Percentiles rank a stretch among this genome's conserved stretches.
phyloP scores from a whole-genome alignment of 1,140 invertebrate species.

The Leptinotarsa lineolata region DNA sequence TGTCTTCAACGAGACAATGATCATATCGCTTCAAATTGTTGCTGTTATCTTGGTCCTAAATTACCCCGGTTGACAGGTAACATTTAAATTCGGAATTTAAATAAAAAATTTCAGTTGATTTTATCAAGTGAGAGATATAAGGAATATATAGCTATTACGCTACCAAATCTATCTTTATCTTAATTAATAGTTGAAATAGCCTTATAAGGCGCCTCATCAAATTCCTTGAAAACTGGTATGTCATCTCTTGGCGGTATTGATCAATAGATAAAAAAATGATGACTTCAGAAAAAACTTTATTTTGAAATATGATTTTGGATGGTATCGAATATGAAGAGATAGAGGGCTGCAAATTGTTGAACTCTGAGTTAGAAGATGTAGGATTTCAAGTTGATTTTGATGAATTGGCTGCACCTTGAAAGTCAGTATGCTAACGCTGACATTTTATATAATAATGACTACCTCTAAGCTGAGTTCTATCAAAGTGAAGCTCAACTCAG shows the following conservation, averaged over 20 bases:
- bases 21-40: constrained; percentile 2
- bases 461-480: too few species aligned
- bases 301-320: neutral
- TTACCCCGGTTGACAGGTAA: neutral
- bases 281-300: neutral
- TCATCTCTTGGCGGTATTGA: neutral
- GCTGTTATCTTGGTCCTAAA: neutral
- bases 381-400: too few species aligned
- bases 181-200: constrained; percentile 9
- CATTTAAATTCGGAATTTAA: neutral
- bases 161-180: neutral
- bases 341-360: too few species aligned
- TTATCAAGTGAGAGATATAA: constrained; percentile 6
- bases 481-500: too few species aligned
- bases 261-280: constrained; percentile 1
- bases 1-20: neutral
- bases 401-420: too few species aligned
- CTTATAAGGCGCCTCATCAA: constrained; percentile 3
- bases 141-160: constrained; percentile 8
- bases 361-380: too few species aligned
- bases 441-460: too few species aligned
- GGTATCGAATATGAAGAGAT: too few species aligned
- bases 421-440: too few species aligned
- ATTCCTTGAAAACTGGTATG: neutral
- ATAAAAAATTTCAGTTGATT: neutral